A percentile compares a stretch with the other conserved stretches of the same genome.
phyloP scores from a whole-genome alignment of 2,888 invertebrate genomes.

The Elysia crispata region DNA sequence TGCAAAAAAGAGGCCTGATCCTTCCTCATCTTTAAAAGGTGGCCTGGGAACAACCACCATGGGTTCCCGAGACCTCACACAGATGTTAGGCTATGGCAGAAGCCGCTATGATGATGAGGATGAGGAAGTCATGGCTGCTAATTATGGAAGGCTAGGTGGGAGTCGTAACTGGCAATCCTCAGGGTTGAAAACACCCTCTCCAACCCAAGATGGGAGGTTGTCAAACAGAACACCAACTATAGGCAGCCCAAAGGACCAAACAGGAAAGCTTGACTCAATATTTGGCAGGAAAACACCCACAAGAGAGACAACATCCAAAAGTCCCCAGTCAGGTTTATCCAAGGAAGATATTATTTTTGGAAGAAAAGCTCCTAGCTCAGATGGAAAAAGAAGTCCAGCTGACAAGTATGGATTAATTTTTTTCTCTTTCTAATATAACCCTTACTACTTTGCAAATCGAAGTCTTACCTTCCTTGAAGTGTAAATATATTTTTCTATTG shows the following conservation, averaged over 20 bases:
- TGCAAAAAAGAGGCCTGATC: slow-evolving; percentile 56
- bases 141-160: slow-evolving; percentile 19
- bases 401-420: slow-evolving; percentile 38
- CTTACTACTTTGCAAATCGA: not conserved
- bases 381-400: slow-evolving; percentile 23
- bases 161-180: slow-evolving; percentile 24
- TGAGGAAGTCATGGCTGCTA: slow-evolving; percentile 47
- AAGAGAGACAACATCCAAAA: slow-evolving; percentile 19
- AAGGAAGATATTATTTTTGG: slow-evolving; percentile 68
- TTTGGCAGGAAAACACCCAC: slow-evolving; percentile 48
- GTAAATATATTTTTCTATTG: not conserved
- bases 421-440: not conserved
- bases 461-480: not conserved
- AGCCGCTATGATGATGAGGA: slow-evolving; percentile 59
- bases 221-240: slow-evolving; percentile 33
- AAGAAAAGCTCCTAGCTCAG: slow-evolving; percentile 60
- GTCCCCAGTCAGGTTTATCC: slow-evolving; percentile 51
- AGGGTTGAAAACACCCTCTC: slow-evolving; percentile 42
- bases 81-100: slow-evolving; percentile 9
- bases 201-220: slow-evolving; percentile 34
- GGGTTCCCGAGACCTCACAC: slow-evolving; percentile 43
- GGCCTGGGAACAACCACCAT: slow-evolving; percentile 46
- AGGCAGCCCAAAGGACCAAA: slow-evolving; percentile 34
- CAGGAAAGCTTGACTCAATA: slow-evolving; percentile 30
- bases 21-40: slow-evolving; percentile 37